A percentile compares a stretch with the other conserved stretches of the same genome.
Conservation (phyloP, 2,797 vertebrate species). For the Acomys russatus region DNA sequence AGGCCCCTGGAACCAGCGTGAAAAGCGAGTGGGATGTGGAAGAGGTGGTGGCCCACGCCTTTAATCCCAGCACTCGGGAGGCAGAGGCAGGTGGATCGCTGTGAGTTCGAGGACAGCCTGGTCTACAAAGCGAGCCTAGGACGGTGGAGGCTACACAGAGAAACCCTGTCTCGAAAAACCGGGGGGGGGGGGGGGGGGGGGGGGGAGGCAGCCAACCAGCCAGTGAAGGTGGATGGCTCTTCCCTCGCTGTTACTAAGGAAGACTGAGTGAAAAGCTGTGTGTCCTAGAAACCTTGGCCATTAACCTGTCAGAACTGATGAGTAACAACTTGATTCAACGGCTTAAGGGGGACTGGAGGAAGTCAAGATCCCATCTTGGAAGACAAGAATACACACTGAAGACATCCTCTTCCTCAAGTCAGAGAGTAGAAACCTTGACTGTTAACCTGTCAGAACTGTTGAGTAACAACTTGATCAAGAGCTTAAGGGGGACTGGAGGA, state of each 20-base stretch:
- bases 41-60: too few relatives aligned
- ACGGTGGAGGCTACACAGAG: too few relatives aligned
- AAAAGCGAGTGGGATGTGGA: too few relatives aligned
- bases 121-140: too few relatives aligned
- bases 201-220: neutral
- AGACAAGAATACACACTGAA: neutral
- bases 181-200: neutral
- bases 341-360: neutral
- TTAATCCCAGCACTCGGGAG: too few relatives aligned
- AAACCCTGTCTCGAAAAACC: too few relatives aligned
- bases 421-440: neutral
- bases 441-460: neutral
- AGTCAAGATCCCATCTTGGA: neutral
- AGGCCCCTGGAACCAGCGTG: neutral
- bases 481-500: neutral
- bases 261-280: neutral
- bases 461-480: neutral
- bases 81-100: too few relatives aligned
- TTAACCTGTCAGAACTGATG: neutral
- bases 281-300: neutral
- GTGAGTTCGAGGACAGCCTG: too few relatives aligned
- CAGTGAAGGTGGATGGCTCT: too few relatives aligned
- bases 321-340: neutral
- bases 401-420: neutral
- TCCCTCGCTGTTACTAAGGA: neutral